These are phyloP conservation scores for Chesias legatella DNA, from an alignment of 2,888 invertebrate genomes.

Conservation along the genomic window DNA sequence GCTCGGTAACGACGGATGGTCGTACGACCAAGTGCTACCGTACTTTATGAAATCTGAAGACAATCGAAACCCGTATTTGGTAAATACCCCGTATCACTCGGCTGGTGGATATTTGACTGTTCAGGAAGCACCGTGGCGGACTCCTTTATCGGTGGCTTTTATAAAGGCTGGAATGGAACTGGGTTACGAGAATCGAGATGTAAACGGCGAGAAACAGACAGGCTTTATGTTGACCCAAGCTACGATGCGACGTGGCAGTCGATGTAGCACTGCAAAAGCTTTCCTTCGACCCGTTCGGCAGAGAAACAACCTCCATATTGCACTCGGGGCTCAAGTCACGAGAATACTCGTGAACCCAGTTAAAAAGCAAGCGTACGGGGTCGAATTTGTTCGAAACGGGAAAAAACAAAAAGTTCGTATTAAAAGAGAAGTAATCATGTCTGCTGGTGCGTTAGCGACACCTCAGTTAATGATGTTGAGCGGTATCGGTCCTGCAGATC, in stretches of 20 bases:
- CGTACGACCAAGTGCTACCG: constrained; percentile 88
- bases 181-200: constrained; percentile 89
- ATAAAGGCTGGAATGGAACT: constrained; percentile 90
- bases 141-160: constrained; percentile 90
- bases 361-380: constrained; percentile 86
- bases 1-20: constrained; percentile 93
- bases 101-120: constrained; percentile 91
- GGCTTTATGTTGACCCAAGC: constrained; percentile 94
- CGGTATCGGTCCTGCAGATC: constrained; percentile 91
- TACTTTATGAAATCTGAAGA: constrained; percentile 94
- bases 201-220: constrained; percentile 90
- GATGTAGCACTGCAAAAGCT: constrained; percentile 94
- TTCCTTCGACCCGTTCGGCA: constrained; percentile 90
- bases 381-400: constrained; percentile 86
- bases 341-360: constrained; percentile 85
- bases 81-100: constrained; percentile 86
- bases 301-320: constrained; percentile 88
- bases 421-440: constrained; percentile 89
- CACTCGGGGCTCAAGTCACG: constrained; percentile 87
- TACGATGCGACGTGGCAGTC: constrained; percentile 89
- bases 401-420: constrained; percentile 84
- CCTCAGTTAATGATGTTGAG: constrained; percentile 96
- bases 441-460: constrained; percentile 92
- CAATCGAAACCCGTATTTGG: constrained; percentile 90
- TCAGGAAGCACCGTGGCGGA: constrained; percentile 91